Percentiles rank a stretch among this genome's conserved stretches.
Conservation (phyloP, 2,113 vertebrate species). For the Apodemus sylvaticus region DNA sequence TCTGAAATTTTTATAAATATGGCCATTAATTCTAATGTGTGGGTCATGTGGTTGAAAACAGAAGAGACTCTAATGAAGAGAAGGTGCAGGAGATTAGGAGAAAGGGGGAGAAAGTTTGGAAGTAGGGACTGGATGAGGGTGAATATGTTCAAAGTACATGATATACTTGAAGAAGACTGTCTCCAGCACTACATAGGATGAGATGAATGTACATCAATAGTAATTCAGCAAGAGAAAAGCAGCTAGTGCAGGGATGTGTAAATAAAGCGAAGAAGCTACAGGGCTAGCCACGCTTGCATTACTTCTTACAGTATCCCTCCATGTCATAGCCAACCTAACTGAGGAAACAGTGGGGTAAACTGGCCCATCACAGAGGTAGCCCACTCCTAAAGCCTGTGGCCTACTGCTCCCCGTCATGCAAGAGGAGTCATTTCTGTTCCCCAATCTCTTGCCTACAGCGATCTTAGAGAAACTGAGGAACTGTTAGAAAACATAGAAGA, state of each 20-base stretch:
- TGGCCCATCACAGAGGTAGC: background rate
- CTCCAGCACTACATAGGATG: background rate
- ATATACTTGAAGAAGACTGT: too few relatives aligned
- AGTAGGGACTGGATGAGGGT: too few relatives aligned
- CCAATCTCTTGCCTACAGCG: too few relatives aligned
- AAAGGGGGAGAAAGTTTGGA: background rate
- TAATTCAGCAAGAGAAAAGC: too few relatives aligned
- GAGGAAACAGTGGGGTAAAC: background rate
- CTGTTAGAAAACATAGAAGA: background rate
- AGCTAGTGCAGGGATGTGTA: too few relatives aligned
- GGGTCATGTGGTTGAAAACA: background rate
- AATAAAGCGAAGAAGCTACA: too few relatives aligned
- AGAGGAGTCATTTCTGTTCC: accelerated
- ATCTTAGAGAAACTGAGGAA: too few relatives aligned
- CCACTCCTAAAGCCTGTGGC: background rate
- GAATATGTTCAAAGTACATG: too few relatives aligned
- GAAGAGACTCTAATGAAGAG: background rate
- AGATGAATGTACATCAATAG: background rate
- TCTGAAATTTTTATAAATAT: too few relatives aligned
- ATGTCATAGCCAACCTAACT: background rate
- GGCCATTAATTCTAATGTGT: background rate
- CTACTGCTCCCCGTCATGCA: background rate
- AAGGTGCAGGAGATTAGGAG: too few relatives aligned
- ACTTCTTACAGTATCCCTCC: background rate
- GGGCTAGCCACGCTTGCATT: too few relatives aligned